Evolutionary conservation across 2,113 vertebrate genomes (phyloP).

Genomic region (Drymodes brunneopygia): DNA sequence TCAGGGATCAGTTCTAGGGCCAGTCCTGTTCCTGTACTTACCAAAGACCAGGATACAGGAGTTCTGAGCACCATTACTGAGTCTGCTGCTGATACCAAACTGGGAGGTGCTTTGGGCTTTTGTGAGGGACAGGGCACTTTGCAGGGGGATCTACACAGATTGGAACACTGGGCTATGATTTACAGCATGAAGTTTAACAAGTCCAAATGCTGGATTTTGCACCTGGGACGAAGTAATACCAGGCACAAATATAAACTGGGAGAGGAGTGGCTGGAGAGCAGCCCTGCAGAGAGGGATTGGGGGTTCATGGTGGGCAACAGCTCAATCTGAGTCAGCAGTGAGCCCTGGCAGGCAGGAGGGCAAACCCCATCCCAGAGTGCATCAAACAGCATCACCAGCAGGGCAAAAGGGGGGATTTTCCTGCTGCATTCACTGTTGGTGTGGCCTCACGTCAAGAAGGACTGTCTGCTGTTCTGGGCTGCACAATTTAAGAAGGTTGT

Average conservation of each 20-base stretch:
- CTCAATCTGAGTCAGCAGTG: not conserved
- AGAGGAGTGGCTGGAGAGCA: not conserved
- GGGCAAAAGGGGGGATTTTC: not conserved
- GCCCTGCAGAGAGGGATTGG: not conserved
- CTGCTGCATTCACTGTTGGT: not conserved
- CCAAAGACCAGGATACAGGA: rapidly evolving
- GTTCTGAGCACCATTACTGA: not conserved
- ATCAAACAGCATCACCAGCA: not conserved
- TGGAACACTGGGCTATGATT: not conserved
- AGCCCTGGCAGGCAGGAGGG: not conserved
- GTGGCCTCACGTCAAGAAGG: not conserved
- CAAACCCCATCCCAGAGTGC: not conserved
- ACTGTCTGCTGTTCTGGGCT: not conserved
- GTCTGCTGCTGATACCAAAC: not conserved
- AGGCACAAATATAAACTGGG: not conserved
- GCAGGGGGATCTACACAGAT: not conserved
- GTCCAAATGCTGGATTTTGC: rapidly evolving
- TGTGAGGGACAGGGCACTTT: not conserved
- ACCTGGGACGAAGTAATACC: rapidly evolving
- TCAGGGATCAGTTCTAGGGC: not conserved
- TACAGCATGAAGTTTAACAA: not conserved
- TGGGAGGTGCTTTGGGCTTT: not conserved
- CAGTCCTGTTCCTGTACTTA: not conserved
- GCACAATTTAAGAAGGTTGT: not conserved
- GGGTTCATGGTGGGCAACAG: not conserved